A percentile compares a stretch with the other conserved stretches of the same genome.
phyloP scores from a whole-genome alignment of 2,113 vertebrate genomes.

The Odocoileus hemionus region DNA sequence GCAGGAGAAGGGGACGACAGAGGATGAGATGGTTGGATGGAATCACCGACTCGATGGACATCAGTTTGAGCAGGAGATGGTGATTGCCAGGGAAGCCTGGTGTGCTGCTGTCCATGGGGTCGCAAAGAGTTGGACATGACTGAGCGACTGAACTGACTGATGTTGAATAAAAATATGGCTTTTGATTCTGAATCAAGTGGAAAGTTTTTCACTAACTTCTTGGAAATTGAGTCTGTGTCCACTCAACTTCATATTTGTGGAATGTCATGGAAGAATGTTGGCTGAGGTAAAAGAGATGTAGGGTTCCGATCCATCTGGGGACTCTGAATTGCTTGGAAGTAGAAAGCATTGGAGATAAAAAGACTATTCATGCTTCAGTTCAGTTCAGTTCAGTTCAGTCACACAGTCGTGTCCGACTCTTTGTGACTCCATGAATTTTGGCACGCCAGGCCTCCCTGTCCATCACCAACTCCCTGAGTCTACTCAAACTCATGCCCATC shows the following conservation, averaged over 20 bases:
- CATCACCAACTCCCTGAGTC: too few species aligned
- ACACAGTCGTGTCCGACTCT: too few species aligned
- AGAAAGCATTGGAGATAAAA: not conserved
- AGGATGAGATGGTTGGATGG: not conserved
- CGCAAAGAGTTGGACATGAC: rapidly evolving
- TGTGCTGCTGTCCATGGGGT: not conserved
- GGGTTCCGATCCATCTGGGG: not conserved
- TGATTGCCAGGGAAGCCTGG: not conserved
- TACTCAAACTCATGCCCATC: too few species aligned
- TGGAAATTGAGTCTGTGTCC: not conserved
- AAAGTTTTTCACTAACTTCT: not conserved
- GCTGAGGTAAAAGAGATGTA: not conserved
- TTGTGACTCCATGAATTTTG: too few species aligned
- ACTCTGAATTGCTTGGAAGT: not conserved
- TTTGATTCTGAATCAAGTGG: not conserved
- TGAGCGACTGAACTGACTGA: not conserved
- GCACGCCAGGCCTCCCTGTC: too few species aligned
- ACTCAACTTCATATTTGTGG: not conserved
- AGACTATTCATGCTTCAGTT: not conserved
- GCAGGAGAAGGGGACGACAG: not conserved
- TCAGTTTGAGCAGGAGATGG: not conserved
- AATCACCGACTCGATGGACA: rapidly evolving
- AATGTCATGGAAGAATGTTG: not conserved
- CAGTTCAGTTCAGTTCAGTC: too few species aligned
- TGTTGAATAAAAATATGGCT: not conserved